Conservation (phyloP, 2,797 vertebrate genomes). For the Crenuchus spilurus region DNA sequence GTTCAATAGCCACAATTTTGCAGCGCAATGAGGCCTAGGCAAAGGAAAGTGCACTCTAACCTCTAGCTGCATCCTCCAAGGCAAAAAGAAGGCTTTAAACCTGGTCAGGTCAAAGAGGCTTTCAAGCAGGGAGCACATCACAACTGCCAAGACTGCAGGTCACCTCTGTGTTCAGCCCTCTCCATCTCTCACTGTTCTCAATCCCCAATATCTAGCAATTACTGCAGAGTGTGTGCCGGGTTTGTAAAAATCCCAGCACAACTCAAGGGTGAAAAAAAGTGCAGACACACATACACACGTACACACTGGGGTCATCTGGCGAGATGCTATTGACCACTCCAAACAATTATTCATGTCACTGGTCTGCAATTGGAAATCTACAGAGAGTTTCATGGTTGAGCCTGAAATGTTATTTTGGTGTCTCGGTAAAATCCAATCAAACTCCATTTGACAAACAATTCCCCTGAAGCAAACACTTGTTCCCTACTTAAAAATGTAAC, state of each 20-base stretch:
- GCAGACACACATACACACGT: slow-evolving; percentile 49
- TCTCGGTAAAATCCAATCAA: not conserved
- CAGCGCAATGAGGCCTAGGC: slow-evolving; percentile 63
- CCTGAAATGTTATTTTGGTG: slow-evolving; percentile 2
- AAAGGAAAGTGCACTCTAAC: slow-evolving; percentile 62
- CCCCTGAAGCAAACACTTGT: not conserved
- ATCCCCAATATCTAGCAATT: slow-evolving; percentile 63
- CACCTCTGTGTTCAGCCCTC: slow-evolving; percentile 62
- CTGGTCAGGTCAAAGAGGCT: slow-evolving; percentile 69
- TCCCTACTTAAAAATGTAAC: not conserved
- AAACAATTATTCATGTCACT: slow-evolving; percentile 68
- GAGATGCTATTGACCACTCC: slow-evolving; percentile 68
- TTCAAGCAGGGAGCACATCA: slow-evolving; percentile 67
- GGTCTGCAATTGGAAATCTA: slow-evolving; percentile 10
- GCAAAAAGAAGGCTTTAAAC: slow-evolving; percentile 60
- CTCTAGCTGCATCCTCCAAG: slow-evolving; percentile 65
- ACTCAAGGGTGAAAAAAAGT: slow-evolving; percentile 55
- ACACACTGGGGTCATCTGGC: slow-evolving; percentile 42
- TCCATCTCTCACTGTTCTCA: slow-evolving; percentile 50
- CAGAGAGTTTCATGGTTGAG: slow-evolving; percentile 5
- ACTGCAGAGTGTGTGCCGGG: slow-evolving; percentile 53
- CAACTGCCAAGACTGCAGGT: slow-evolving; percentile 64
- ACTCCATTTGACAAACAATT: not conserved
- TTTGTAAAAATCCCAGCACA: slow-evolving; percentile 56
- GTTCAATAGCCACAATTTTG: slow-evolving; percentile 66